Evolutionary conservation across 2,113 vertebrate genomes (phyloP).

Genomic region (Ageneiosus marmoratus): DNA sequence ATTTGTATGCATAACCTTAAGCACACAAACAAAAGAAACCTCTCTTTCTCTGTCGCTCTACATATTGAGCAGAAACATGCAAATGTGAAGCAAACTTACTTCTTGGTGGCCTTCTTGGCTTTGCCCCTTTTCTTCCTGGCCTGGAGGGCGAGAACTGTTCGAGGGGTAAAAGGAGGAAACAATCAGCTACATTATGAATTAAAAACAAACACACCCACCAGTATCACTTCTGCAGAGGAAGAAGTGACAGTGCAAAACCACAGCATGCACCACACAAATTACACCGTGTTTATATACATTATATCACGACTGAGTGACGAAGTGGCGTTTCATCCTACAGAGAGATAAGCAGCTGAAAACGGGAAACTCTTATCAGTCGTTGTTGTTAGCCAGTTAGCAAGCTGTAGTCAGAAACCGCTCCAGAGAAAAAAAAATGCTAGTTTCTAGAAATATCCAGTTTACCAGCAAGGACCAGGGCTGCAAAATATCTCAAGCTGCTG

Average conservation of each 20-base stretch:
- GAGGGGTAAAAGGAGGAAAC: conserved; percentile 21
- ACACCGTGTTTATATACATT: background rate
- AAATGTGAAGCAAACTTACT: conserved; percentile 76
- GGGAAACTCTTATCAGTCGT: background rate
- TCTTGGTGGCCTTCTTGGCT: conserved; percentile 92
- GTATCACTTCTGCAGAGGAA: background rate
- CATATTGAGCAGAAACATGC: background rate
- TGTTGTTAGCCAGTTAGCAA: background rate
- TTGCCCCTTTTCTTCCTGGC: conserved; percentile 94
- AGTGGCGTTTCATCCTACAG: background rate
- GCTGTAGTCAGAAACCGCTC: background rate
- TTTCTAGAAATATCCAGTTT: background rate
- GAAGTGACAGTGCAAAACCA: background rate
- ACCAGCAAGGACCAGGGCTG: background rate
- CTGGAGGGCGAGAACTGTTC: conserved; percentile 90
- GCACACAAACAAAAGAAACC: background rate
- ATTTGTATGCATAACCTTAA: background rate
- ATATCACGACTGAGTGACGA: too few species aligned
- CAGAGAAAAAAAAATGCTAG: background rate
- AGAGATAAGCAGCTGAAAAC: background rate
- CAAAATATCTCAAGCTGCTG: background rate
- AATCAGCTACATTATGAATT: background rate
- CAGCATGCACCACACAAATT: background rate
- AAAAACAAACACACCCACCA: conserved; percentile 10
- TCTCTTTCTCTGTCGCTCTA: background rate